Evolutionary conservation across 53 echinoderm and acorn worm genomes (phyloP).

Genomic region (Antedon mediterranea): DNA sequence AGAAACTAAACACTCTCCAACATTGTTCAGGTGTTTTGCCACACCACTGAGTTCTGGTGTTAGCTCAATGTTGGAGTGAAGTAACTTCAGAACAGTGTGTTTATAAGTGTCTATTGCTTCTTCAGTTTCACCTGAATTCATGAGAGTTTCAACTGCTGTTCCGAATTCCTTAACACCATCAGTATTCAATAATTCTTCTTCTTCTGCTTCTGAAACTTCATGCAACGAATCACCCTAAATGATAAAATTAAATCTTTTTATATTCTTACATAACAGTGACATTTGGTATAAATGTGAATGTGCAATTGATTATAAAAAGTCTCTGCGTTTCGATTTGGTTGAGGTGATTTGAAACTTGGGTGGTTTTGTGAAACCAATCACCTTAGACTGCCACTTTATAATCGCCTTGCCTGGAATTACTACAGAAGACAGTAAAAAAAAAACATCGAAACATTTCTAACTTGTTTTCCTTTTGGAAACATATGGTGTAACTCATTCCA

Average conservation of each 20-base stretch:
- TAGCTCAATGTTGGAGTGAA: constrained; percentile 9
- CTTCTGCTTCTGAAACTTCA: constrained; percentile 12
- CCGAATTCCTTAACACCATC: constrained; percentile 28
- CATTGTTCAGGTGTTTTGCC: neutral
- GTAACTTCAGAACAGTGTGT: constrained; percentile 33
- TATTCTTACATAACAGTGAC: too few species aligned
- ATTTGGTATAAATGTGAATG: too few species aligned
- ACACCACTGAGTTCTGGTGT: neutral
- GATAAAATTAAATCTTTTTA: neutral
- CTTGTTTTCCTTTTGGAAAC: too few species aligned
- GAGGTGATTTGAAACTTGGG: too few species aligned
- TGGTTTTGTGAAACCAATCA: too few species aligned
- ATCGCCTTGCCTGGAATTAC: too few species aligned
- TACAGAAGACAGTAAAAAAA: too few species aligned
- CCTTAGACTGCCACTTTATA: too few species aligned
- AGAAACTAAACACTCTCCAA: neutral
- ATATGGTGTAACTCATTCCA: too few species aligned
- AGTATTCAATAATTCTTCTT: constrained; percentile 28
- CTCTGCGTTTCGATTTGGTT: too few species aligned
- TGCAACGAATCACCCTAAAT: constrained; percentile 7
- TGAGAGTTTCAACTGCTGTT: constrained; percentile 25
- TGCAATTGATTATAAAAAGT: too few species aligned
- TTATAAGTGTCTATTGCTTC: constrained; percentile 50
- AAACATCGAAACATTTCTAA: too few species aligned
- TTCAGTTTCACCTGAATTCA: constrained; percentile 32